These are phyloP conservation scores for Diabrotica virgifera DNA, from an alignment of 1,140 invertebrate species.

Conservation along the genomic window DNA sequence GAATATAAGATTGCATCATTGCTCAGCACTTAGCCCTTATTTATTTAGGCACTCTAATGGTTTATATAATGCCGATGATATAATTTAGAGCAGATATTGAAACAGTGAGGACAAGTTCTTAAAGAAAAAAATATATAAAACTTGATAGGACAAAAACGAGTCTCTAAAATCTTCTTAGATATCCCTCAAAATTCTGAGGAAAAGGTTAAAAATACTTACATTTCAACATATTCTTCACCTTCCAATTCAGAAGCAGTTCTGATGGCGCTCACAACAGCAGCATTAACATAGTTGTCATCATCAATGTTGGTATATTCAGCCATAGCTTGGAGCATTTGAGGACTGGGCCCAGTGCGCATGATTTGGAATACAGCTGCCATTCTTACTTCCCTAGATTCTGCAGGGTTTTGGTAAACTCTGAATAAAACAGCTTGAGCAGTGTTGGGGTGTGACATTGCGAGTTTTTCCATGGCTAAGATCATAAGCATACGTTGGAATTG, in stretches of 20 bases:
- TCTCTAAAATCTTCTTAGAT: too few relatives aligned
- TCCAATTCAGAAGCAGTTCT: constrained; percentile 50
- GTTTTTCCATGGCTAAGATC: constrained; percentile 53
- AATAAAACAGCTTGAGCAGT: constrained; percentile 56
- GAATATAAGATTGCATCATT: too few relatives aligned
- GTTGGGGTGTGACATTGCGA: constrained; percentile 52
- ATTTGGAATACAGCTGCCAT: constrained; percentile 59
- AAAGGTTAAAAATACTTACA: constrained; percentile 50
- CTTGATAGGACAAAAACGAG: too few relatives aligned
- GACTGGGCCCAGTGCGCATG: constrained; percentile 58
- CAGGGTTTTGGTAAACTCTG: constrained; percentile 64
- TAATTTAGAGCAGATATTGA: too few relatives aligned
- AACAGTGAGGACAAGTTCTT: too few relatives aligned
- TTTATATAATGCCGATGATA: too few relatives aligned
- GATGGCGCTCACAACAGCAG: constrained; percentile 61
- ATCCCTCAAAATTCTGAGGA: too few relatives aligned
- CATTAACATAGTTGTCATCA: constrained; percentile 58
- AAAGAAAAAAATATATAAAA: neutral
- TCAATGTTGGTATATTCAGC: constrained; percentile 65
- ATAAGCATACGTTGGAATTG: constrained; percentile 63
- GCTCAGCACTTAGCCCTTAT: too few relatives aligned
- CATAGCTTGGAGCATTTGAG: constrained; percentile 63
- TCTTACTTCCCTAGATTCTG: constrained; percentile 62
- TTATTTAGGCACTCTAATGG: too few relatives aligned
- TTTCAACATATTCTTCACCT: constrained; percentile 41